Base-by-base conservation (phyloP, 2,888 invertebrate species). In the Lepeophtheirus nordmannii region DNA sequence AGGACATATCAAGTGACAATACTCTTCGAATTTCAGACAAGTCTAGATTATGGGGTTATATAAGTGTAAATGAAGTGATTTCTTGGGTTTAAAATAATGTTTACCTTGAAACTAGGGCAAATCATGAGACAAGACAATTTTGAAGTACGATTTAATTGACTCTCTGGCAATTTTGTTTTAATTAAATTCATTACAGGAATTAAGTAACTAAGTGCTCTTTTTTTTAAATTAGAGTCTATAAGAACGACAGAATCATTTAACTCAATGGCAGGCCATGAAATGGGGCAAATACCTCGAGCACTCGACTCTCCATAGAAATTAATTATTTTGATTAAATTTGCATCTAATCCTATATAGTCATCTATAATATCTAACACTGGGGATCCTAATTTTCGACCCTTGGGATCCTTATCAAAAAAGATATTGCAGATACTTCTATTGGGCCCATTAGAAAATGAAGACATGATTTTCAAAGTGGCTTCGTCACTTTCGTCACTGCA, bases 61-160 rank as follows among this genome's bases (percentile, higher is more conserved):
- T 30, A 7, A 30, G 7, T 30, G 7, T 30, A 30, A 2, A 2
- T 30, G 30, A 30, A 30, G 7, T 30, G 30, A 30, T 30, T 30
- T 30, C 2, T 5, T 30, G 30, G 30, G 30, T 7, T 30, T 30
- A 30, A 30, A 30, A 30, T 30, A 30, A 30, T 30, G 30, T 30
- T 46, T 46, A 46, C 53, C 53, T 46, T 46, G 53, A 46, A 46
- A 17, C 53, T 46, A n/a, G 53, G 8, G 17, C 53, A 46, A n/a
- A 46, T 46, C 53, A 46, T 46, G 8, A 46, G 14, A 17, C 53
- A 46, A 17, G 53, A 46, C 5, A 46, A 17, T 8, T 14, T 46
- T 5, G 14, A 46, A 17, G 53, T 14, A n/a, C 53, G 53, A 5
- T 46, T 14, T 46, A 17, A 14, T 14, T 17, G 53, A 17, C n/a